These are phyloP conservation scores for Potamarius usumacintae DNA, from an alignment of 2,113 vertebrate species.

Conservation along the genomic window DNA sequence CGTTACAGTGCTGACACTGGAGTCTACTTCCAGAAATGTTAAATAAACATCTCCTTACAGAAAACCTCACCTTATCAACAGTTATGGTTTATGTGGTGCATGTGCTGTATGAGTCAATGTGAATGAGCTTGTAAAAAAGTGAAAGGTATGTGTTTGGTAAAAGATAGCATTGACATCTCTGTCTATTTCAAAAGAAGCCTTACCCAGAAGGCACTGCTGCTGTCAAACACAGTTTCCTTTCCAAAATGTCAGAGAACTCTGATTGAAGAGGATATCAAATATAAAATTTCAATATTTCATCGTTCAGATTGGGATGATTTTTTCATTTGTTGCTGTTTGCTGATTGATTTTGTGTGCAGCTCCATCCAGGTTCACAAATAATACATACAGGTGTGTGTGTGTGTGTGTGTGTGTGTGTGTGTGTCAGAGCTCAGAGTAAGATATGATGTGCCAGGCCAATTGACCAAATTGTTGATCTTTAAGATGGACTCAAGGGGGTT, in stretches of 20 bases:
- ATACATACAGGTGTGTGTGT: neutral
- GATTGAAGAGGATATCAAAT: neutral
- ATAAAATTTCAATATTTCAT: neutral
- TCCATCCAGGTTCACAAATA: neutral
- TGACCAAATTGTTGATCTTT: slow-evolving; percentile 84
- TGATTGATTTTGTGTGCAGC: neutral
- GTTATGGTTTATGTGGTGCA: neutral
- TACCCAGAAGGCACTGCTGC: neutral
- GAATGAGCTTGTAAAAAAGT: neutral
- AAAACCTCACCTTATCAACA: neutral
- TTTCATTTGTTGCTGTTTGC: neutral
- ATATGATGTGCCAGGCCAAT: slow-evolving; percentile 78
- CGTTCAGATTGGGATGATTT: neutral
- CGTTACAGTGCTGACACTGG: neutral
- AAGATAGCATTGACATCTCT: neutral
- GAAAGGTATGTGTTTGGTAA: neutral
- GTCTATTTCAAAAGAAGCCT: neutral
- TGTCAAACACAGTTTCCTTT: neutral
- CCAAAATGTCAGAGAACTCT: neutral
- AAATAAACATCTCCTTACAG: neutral
- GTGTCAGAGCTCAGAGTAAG: slow-evolving; percentile 66
- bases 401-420: slow-evolving; percentile 51
- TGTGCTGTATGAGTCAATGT: neutral
- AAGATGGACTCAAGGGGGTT: slow-evolving; percentile 70
- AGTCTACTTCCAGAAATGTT: neutral